Base-by-base conservation (phyloP, 2,888 invertebrate genomes). In the Synanthedon formicaeformis region DNA sequence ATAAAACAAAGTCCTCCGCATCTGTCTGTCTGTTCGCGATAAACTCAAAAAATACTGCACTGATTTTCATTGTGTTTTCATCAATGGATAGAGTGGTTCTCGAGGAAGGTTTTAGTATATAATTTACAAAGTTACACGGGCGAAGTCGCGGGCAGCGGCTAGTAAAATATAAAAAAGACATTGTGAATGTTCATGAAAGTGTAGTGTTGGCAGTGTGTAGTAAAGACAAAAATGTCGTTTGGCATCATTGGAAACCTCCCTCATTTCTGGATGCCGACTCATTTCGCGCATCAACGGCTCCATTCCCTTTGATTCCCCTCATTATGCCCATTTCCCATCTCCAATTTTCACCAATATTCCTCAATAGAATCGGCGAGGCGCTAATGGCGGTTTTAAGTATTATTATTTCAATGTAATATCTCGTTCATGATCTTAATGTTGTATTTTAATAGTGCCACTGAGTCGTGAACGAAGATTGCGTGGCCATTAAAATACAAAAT, bases 201-300 rank as follows among this genome's bases (percentile, higher is more conserved):
- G 8, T 13, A 45, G 6, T 49, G 49, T 49, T 49, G 14, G 49
- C 11, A 6, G 54, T 69, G 56, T 60, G 57, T 67, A 55, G 51
- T 48, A 1, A 41, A 16, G 54, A 62, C 61, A 61, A 61, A 68
- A 69, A 57, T 63, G 64, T 60, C 66, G 55, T 23, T 51, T 55
- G 52, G 54, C 63, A 64, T 73, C 71, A 70, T 60, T 57, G 56
- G 50, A 68, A 69, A 67, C 66, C 71, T 68, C 72, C 67, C 71
- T 73, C 77, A 73, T 75, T 65, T 68, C 67, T 64, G 63, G 64
- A 66, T 69, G 66, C 63, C 69, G 63, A 67, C 71, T 78, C 75
- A 80, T 81, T 81, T 78, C 78, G 70, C 79, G 75, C 73, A 58
- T 69, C 69, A 68, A 66, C 67, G 73, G 64, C 55, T 67, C 67